Conservation (phyloP, 2,888 invertebrate species). For the Gastracanthus pulcherrimus region DNA sequence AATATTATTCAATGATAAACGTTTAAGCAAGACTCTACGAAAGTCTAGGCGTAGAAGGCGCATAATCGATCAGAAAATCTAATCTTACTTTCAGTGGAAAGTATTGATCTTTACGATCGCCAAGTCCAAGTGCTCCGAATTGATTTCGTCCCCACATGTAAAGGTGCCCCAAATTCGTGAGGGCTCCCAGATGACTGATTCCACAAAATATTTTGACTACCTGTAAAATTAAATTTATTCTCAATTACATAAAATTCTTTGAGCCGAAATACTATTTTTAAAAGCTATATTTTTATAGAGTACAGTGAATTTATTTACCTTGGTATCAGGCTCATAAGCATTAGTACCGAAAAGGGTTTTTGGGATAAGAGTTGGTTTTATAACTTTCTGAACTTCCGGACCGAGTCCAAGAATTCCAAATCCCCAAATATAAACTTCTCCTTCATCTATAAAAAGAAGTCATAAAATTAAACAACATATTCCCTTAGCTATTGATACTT, state of each 20-base stretch:
- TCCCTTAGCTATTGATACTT: not conserved
- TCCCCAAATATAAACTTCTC: constrained; percentile 95
- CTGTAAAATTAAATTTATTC: constrained; percentile 55
- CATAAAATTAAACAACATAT: not conserved
- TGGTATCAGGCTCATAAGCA: constrained; percentile 86
- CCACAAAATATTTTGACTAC: constrained; percentile 84
- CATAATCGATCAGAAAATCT: not conserved
- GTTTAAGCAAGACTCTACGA: no score
- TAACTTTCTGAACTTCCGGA: constrained; percentile 84
- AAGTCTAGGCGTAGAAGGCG: no score
- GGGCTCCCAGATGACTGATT: constrained; percentile 87
- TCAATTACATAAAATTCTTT: not conserved
- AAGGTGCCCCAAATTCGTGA: constrained; percentile 90
- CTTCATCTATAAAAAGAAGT: constrained; percentile 81
- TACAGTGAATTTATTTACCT: constrained; percentile 63
- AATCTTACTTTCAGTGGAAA: constrained; percentile 89
- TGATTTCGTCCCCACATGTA: constrained; percentile 96
- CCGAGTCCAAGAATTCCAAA: constrained; percentile 95
- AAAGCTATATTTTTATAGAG: no score
- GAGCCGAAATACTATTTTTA: no score
- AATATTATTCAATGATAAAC: no score
- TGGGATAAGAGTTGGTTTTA: constrained; percentile 86
- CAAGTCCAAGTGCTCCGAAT: constrained; percentile 90
- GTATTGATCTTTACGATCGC: constrained; percentile 88
- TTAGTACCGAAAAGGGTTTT: constrained; percentile 91